Base-by-base conservation (phyloP, 2,113 vertebrate genomes). In the Paraplagusia blochii region DNA sequence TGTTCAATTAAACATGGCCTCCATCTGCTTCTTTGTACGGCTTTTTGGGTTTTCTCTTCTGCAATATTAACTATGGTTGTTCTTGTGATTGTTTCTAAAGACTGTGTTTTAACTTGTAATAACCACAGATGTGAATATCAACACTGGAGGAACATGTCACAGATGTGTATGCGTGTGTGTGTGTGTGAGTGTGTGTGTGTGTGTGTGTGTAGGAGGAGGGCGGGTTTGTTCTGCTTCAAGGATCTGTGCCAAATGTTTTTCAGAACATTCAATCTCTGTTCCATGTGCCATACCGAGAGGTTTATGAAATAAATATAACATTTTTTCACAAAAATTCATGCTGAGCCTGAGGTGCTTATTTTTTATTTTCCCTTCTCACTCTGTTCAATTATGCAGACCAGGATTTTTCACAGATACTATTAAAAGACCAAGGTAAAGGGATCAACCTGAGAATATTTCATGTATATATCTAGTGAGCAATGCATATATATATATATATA, bases 1-100 rank as follows among this genome's bases (percentile, higher is more conserved):
- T 88, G 83, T 87, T 88, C 81, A 88, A 90, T 90, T 88, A 89
- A 90, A 88, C 81, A 90, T 86, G 83, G 75, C 72, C 75, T 60
- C 90, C 86, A 89, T 89, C 88, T 89, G 87, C 82, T 79, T 58
- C 72, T 69, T 66, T 47, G 66, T 77, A 81, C 72, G 44, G 8
- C 59, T 55, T 29, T 40, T 40, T 60, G 11, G 4, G 61, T 62
- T 73, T n/a, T 78, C 76, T 79, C 74, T 79, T 67, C 85, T 79
- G 79, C 80, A 87, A 86, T 83, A 81, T 74, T 83, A 56, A 79
- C 61, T 77, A 47, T 84, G 66, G 74, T 82, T 85, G 76, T 81
- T 82, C 60, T 75, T 76, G 77, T 80, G 72, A 81, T 84, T 74
- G 73, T 87, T 83, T 79, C 56, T 74, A 63, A 71, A 72, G 65